Conservation (phyloP, 92 coral and sea anemone species). For the Muricea muricata region DNA sequence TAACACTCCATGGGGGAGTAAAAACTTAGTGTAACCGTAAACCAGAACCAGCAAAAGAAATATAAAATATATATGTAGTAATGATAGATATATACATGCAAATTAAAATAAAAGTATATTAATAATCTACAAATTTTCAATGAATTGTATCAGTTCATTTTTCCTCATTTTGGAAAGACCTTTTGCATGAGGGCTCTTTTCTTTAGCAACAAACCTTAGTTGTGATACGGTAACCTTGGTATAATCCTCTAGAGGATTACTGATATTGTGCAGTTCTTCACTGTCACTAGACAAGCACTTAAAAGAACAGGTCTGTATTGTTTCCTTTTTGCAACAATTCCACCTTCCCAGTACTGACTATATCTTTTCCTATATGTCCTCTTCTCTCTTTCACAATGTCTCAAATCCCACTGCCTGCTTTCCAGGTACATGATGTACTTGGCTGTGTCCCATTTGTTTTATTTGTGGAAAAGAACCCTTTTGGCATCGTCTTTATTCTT, state of each 20-base stretch:
- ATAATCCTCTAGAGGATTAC: slow-evolving; percentile 1
- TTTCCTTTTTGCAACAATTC: not conserved
- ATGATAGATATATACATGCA: too few relatives aligned
- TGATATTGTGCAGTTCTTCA: not conserved
- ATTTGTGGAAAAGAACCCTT: slow-evolving; percentile 40
- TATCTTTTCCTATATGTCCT: slow-evolving; percentile 54
- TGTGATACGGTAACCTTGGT: not conserved
- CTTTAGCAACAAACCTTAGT: not conserved
- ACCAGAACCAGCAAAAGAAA: too few relatives aligned
- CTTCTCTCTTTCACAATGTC: slow-evolving; percentile 52
- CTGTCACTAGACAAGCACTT: too few relatives aligned
- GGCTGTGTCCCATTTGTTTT: slow-evolving; percentile 59
- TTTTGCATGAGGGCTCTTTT: slow-evolving; percentile 32
- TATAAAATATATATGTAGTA: too few relatives aligned
- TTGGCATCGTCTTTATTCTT: slow-evolving; percentile 62
- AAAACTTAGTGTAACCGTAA: too few relatives aligned
- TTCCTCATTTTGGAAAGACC: slow-evolving; percentile 53
- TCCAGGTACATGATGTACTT: slow-evolving; percentile 59
- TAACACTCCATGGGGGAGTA: too few relatives aligned
- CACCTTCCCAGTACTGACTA: slow-evolving; percentile 54
- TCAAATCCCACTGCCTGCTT: slow-evolving; percentile 55
- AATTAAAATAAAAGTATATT: not conserved
- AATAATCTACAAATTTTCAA: too few relatives aligned
- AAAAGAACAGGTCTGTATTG: slow-evolving; percentile 14
- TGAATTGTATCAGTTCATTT: not conserved